These are phyloP conservation scores for Leptinotarsa undecemlineata DNA, from an alignment of 1,140 invertebrate genomes.

Conservation along the genomic window DNA sequence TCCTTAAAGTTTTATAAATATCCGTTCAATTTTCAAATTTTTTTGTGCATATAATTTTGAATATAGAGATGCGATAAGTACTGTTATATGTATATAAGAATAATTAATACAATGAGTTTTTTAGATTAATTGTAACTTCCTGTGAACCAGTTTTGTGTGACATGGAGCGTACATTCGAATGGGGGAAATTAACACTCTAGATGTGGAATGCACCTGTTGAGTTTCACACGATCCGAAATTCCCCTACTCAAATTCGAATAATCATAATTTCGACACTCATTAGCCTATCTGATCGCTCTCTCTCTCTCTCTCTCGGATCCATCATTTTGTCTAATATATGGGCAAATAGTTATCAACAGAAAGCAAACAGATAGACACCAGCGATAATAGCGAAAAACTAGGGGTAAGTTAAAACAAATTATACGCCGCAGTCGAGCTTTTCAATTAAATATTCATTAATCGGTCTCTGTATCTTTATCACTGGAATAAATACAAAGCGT, in stretches of 20 bases:
- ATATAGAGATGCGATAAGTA: too few relatives aligned
- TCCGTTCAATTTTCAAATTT: too few relatives aligned
- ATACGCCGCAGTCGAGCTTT: background rate
- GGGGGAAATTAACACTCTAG: background rate
- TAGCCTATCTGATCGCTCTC: background rate
- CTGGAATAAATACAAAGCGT: constrained; percentile 16
- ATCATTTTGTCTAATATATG: background rate
- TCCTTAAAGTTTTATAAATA: too few relatives aligned
- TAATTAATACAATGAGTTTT: too few relatives aligned
- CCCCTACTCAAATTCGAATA: background rate
- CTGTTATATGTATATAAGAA: too few relatives aligned
- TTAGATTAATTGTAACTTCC: too few relatives aligned
- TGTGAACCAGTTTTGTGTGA: too few relatives aligned
- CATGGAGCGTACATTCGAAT: background rate
- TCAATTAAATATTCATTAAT: constrained; percentile 16
- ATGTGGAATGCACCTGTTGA: background rate
- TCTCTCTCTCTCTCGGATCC: background rate
- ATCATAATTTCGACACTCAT: background rate
- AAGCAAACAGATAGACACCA: background rate
- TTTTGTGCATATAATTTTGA: too few relatives aligned
- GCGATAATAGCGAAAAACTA: background rate
- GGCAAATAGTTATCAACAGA: background rate
- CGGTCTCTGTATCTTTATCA: constrained; percentile 1
- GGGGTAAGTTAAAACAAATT: constrained; percentile 16
- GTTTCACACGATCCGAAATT: constrained; percentile 11